Base-by-base conservation (phyloP, 2,888 invertebrate species). In the Balanococcus diminutus region DNA sequence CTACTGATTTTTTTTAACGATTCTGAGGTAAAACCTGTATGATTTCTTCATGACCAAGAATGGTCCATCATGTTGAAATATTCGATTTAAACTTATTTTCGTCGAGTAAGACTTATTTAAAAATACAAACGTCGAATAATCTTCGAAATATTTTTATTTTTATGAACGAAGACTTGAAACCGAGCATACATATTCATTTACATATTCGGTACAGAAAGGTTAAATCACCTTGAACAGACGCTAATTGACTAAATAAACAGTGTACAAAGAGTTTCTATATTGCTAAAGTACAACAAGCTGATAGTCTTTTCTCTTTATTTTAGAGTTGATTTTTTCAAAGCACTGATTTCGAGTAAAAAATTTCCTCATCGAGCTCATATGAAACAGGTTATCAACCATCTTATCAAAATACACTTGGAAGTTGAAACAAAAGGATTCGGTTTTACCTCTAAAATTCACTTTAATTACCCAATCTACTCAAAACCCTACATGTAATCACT, bases 181-280 rank as follows among this genome's bases (percentile, higher is more conserved):
- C n/a, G 82, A 82, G 31, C 82, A 39, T 39, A 11, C 82, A 11
- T 79, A 36, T 79, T 79, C 82, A 82, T 82, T 82, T 81, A 51
- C 56, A 56, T 82, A 81, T 81, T 36, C 31, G n/a, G 28, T 51
- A 82, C 51, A n/a, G 56, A 82, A 56, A 82, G 51, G 82, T 82
- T 82, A 56, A 16, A 46, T 32, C 32, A 82, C 82, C 82, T 82
- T 82, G 82, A 56, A 82, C 51, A 82, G 82, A 51, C 82, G 82
- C 82, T 82, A 82, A 82, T 82, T 82, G 82, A 51, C 82, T 82
- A 51, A 51, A 32, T 51, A 82, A 82, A 82, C 56, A 82, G n/a
- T 42, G 81, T 81, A 82, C 56, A 32, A 28, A 82, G 82, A 82
- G 82, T 82, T 82, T 82, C 82, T 82, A 82, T 36, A 79, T 51